phyloP scores from a whole-genome alignment of 2,888 invertebrate species.

The Callimorpha dominula region DNA sequence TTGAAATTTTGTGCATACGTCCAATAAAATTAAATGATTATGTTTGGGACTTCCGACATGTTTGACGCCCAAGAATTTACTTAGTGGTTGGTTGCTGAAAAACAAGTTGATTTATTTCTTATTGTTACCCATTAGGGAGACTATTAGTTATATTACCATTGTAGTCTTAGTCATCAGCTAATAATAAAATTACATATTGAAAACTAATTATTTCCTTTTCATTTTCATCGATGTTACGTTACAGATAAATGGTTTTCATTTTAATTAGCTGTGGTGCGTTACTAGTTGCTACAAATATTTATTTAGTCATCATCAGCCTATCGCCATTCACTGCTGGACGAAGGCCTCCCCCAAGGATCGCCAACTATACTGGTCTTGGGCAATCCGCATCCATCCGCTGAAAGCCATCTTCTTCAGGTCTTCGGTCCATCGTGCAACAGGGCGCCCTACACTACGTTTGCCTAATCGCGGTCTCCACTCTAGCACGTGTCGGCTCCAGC shows the following conservation, averaged over 20 bases:
- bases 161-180: slow-evolving; percentile 24
- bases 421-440: too few species aligned
- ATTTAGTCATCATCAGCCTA: too few species aligned
- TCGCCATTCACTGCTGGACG: too few species aligned
- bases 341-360: too few species aligned
- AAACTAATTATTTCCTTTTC: neutral
- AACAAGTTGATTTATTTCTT: slow-evolving; percentile 48
- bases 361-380: too few species aligned
- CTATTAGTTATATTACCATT: slow-evolving; percentile 19
- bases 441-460: too few species aligned
- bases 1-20: slow-evolving; percentile 70
- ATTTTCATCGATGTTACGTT: neutral
- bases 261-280: too few species aligned
- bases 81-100: slow-evolving; percentile 48
- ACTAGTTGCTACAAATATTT: too few species aligned
- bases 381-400: too few species aligned
- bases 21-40: slow-evolving; percentile 76
- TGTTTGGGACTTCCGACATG: slow-evolving; percentile 76
- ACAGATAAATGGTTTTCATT: neutral
- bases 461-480: too few species aligned
- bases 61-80: slow-evolving; percentile 55
- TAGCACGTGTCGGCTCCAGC: too few species aligned
- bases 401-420: too few species aligned
- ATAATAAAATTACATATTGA: slow-evolving; percentile 41
- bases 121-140: slow-evolving; percentile 32